phyloP scores from a whole-genome alignment of 1,140 invertebrate species.

The Lucilia cuprina region DNA sequence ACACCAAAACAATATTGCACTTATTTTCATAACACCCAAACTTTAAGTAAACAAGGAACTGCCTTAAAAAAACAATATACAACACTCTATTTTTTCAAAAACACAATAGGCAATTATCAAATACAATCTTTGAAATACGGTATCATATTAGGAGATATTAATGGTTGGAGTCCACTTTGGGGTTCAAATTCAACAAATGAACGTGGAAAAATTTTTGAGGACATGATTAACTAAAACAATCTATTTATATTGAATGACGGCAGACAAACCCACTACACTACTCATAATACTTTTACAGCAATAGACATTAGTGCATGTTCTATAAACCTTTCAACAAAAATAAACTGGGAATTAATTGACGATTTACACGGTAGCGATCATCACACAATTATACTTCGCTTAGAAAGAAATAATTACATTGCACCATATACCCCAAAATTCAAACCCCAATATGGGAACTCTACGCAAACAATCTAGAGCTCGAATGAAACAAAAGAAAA shows the following conservation, averaged over 20 bases:
- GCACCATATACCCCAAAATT: too few relatives aligned
- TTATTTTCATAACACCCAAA: constrained; percentile 13
- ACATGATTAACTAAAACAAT: too few relatives aligned
- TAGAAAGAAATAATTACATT: neutral
- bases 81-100: neutral
- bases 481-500: neutral
- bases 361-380: constrained; percentile 23
- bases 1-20: neutral
- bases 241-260: too few relatives aligned
- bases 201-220: too few relatives aligned
- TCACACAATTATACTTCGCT: neutral
- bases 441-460: neutral
- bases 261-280: too few relatives aligned
- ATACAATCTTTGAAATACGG: neutral
- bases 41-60: constrained; percentile 22
- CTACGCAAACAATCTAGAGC: neutral
- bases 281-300: neutral
- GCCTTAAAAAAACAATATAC: neutral
- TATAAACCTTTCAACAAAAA: neutral
- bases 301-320: constrained; percentile 20
- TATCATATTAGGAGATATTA: too few relatives aligned
- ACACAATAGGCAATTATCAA: neutral
- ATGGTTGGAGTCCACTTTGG: too few relatives aligned
- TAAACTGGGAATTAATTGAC: neutral
- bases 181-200: too few relatives aligned